Evolutionary conservation across 64 coral and sea anemone species (phyloP).

Genomic region (Orbicella faveolata): DNA sequence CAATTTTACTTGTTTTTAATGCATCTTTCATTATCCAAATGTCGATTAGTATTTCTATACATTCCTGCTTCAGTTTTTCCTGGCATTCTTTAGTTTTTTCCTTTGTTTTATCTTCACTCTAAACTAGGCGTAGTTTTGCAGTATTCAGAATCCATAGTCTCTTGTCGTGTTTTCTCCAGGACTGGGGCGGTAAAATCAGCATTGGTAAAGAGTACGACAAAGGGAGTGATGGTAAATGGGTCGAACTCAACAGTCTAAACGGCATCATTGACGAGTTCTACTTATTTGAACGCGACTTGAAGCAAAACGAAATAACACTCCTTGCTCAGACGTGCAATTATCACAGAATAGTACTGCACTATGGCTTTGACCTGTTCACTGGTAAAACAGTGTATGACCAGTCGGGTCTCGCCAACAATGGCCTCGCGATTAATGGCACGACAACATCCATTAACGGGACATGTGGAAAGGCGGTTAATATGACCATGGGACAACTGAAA

Average conservation of each 20-base stretch:
- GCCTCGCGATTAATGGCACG: constrained; percentile 58
- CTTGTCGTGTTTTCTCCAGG: constrained; percentile 41
- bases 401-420: constrained; percentile 94
- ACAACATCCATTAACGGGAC: constrained; percentile 43
- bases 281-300: constrained; percentile 75
- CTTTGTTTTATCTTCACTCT: too few species aligned
- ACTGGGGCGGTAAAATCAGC: constrained; percentile 88
- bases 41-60: too few species aligned
- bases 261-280: constrained; percentile 97
- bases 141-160: background rate
- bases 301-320: constrained; percentile 73
- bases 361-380: constrained; percentile 82
- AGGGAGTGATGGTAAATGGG: constrained; percentile 64
- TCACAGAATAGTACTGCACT: constrained; percentile 73
- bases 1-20: too few species aligned
- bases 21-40: too few species aligned
- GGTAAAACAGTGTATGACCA: constrained; percentile 76
- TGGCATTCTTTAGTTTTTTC: too few species aligned
- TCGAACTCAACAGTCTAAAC: constrained; percentile 46
- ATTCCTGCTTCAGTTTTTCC: too few species aligned
- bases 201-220: constrained; percentile 88
- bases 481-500: constrained; percentile 84
- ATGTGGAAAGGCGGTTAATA: constrained; percentile 89
- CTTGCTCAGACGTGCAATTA: constrained; percentile 87
- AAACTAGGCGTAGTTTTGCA: too few species aligned